phyloP scores from a whole-genome alignment of 2,888 invertebrate genomes.

The Xanthia togata region DNA sequence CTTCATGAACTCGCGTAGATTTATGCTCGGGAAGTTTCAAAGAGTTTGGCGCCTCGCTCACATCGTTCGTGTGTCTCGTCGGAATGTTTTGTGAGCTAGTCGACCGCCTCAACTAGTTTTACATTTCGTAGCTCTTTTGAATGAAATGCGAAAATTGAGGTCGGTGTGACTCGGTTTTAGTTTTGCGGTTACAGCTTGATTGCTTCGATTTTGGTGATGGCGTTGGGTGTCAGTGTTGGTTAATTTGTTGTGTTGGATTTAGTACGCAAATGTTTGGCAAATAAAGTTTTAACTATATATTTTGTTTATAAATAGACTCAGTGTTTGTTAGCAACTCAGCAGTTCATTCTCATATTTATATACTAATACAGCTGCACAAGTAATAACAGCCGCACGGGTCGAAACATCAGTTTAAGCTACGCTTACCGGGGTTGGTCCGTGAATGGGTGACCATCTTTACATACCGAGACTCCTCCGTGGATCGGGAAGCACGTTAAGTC shows the following conservation, averaged over 20 bases:
- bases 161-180: constrained; percentile 22
- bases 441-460: too few relatives aligned
- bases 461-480: too few relatives aligned
- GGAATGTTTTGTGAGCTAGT: constrained; percentile 60
- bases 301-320: neutral
- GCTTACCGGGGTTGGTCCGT: too few relatives aligned
- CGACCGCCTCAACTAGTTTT: constrained; percentile 50
- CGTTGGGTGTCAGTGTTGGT: neutral
- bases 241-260: constrained; percentile 16
- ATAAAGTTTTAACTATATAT: neutral
- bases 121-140: constrained; percentile 46
- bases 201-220: constrained; percentile 15
- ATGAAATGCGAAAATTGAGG: constrained; percentile 30
- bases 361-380: neutral
- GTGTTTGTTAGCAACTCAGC: neutral
- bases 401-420: too few relatives aligned
- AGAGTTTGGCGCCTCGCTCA: constrained; percentile 61
- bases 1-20: constrained; percentile 73
- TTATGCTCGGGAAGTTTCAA: constrained; percentile 71
- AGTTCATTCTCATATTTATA: neutral
- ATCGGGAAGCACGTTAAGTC: too few relatives aligned
- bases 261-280: constrained; percentile 6
- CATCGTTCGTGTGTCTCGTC: constrained; percentile 58
- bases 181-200: constrained; percentile 20
- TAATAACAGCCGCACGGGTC: too few relatives aligned